phyloP scores from a whole-genome alignment of 2,113 vertebrate species.

The Pycnonotus jocosus region DNA sequence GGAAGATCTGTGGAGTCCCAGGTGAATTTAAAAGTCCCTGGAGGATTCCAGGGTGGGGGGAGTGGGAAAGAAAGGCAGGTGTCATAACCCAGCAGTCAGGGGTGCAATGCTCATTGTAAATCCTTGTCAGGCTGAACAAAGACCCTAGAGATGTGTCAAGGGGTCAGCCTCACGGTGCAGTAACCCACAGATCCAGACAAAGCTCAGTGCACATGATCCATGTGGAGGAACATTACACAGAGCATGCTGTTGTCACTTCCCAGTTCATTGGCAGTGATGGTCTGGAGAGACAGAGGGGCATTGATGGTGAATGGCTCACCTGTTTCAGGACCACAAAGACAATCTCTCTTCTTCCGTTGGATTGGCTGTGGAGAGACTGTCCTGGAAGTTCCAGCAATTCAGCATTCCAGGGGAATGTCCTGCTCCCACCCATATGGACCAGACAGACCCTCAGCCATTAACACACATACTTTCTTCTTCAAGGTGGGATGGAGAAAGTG shows the following conservation, averaged over 20 bases:
- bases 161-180: not conserved
- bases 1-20: not conserved
- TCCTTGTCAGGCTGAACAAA: not conserved
- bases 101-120: not conserved
- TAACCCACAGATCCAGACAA: not conserved
- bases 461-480: not conserved
- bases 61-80: not conserved
- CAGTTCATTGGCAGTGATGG: not conserved
- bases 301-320: not conserved
- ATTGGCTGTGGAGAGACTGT: not conserved
- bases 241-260: not conserved
- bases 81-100: not conserved
- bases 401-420: not conserved
- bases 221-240: fast-evolving
- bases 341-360: not conserved
- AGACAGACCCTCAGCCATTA: not conserved
- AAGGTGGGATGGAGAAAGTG: not conserved
- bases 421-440: not conserved
- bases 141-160: not conserved
- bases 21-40: not conserved
- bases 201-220: not conserved
- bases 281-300: not conserved
- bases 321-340: not conserved
- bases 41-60: not conserved
- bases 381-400: not conserved